Base-by-base conservation (phyloP, 2,797 vertebrate species). In the Philypnodon macrostomus region DNA sequence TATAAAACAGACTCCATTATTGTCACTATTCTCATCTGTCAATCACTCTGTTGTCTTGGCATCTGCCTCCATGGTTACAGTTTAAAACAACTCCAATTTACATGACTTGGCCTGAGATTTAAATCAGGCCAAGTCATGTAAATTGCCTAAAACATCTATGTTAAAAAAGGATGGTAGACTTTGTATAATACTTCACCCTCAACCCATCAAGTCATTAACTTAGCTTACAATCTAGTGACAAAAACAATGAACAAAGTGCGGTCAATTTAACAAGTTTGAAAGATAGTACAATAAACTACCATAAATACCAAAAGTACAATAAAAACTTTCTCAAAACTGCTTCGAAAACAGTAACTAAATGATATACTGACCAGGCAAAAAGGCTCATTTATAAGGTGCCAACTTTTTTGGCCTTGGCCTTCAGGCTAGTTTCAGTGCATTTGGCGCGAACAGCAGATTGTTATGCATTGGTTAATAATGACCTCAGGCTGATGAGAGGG, bases 21-120 rank as follows among this genome's bases (percentile, higher is more conserved):
- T 54, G 47, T 62, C 66, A 61, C 58, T 53, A 24, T 23, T 36
- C n/a, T 40, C 32, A 31, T 26, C 64, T 56, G 63, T 60, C 70
- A 71, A 41, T 76, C 72, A 69, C 42, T 24, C 17, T 23, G 32
- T 38, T 47, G 46, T 41, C 26, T 59, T 48, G 13, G 16, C n/a
- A 26, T 32, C 21, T 36, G 31, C 19, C 36, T 38, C 11, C 17
- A 36, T 54, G 44, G n/a, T 42, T 58, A 23, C 44, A 11, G 32
- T 49, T 49, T 38, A 47, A 42, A 23, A 15, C 26, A 30, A 16
- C n/a, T n/a, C n/a, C n/a, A n/a, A n/a, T n/a, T n/a, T n/a, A n/a
- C n/a, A n/a, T n/a, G n/a, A n/a, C n/a, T n/a, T n/a, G n/a, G n/a
- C n/a, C n/a, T n/a, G n/a, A n/a, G n/a, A n/a, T n/a, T n/a, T n/a